Percentiles rank a stretch among this genome's conserved stretches.
Evolutionary conservation across 1,140 invertebrate genomes (phyloP).

Genomic region (Paralvinella palmiformis): DNA sequence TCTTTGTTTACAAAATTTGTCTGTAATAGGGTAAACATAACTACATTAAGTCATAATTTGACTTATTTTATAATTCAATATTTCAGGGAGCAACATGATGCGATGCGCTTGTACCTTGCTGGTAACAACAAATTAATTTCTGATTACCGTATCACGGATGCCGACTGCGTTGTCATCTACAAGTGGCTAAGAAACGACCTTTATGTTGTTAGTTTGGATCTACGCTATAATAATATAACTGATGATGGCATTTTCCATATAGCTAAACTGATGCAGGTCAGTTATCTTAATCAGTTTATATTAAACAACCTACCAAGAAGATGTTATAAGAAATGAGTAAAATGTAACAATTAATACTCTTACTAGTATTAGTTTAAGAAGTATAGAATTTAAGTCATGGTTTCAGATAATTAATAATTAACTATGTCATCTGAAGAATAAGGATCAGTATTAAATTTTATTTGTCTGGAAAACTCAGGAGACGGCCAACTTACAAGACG

Average conservation of each 20-base stretch:
- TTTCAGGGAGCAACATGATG: slow-evolving; percentile 4
- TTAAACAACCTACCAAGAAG: no score
- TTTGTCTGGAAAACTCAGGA: not conserved
- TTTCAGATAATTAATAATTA: not conserved
- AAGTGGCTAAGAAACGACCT: slow-evolving; percentile 38
- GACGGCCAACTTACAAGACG: slow-evolving; percentile 13
- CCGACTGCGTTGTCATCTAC: slow-evolving; percentile 36
- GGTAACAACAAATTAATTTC: slow-evolving; percentile 44
- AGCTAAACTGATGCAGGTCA: slow-evolving; percentile 37
- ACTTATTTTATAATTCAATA: no score
- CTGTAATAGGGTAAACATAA: no score
- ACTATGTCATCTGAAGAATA: no score
- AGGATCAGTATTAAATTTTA: not conserved
- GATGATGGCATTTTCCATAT: slow-evolving; percentile 38
- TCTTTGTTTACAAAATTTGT: no score
- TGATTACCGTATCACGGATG: slow-evolving; percentile 31
- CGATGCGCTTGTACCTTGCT: slow-evolving; percentile 44
- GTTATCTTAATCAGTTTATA: not conserved
- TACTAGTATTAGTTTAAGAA: no score
- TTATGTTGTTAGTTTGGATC: slow-evolving; percentile 40
- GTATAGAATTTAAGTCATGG: not conserved
- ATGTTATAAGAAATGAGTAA: no score
- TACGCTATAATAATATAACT: slow-evolving; percentile 46
- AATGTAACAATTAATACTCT: no score
- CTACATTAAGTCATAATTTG: no score